phyloP scores from a whole-genome alignment of 2,113 vertebrate genomes.

The Rhabdornis inornatus region DNA sequence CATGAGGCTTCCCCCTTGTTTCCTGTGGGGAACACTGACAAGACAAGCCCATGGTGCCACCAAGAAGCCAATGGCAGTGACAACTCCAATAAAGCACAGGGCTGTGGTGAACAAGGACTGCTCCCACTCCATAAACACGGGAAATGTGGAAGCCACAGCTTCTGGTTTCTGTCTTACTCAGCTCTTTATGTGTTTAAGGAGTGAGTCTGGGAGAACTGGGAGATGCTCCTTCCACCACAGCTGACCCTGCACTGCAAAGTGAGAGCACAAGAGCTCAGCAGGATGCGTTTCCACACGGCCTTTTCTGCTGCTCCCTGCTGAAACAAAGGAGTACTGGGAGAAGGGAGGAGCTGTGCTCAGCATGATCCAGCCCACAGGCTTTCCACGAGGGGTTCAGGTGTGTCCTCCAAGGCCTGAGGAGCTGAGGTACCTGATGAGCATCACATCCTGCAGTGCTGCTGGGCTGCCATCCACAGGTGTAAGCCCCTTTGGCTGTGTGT shows the following conservation, averaged over 20 bases:
- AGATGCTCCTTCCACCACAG: not conserved
- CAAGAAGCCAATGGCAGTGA: not conserved
- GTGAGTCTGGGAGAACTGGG: not conserved
- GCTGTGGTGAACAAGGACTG: not conserved
- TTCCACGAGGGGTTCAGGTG: not conserved
- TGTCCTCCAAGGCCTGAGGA: not conserved
- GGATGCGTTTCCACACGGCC: not conserved
- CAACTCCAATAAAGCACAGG: not conserved
- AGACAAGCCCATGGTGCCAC: not conserved
- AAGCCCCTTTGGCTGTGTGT: not conserved
- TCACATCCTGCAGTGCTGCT: not conserved
- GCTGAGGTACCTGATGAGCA: not conserved
- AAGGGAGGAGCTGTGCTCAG: not conserved
- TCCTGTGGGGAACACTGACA: not conserved
- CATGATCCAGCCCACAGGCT: not conserved
- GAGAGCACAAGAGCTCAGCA: not conserved
- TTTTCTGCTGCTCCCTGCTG: not conserved
- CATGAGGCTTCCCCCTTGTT: not conserved
- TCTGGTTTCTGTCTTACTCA: not conserved
- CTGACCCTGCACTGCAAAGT: not conserved
- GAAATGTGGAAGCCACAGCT: not conserved
- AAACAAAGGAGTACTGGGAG: not conserved
- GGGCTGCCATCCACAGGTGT: not conserved
- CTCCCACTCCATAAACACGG: not conserved
- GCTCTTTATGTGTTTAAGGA: not conserved